Percentiles rank a stretch among this genome's conserved stretches.
Conservation (phyloP, 2,113 vertebrate species). For the rabbit (Oryctolagus cuniculus) region DNA sequence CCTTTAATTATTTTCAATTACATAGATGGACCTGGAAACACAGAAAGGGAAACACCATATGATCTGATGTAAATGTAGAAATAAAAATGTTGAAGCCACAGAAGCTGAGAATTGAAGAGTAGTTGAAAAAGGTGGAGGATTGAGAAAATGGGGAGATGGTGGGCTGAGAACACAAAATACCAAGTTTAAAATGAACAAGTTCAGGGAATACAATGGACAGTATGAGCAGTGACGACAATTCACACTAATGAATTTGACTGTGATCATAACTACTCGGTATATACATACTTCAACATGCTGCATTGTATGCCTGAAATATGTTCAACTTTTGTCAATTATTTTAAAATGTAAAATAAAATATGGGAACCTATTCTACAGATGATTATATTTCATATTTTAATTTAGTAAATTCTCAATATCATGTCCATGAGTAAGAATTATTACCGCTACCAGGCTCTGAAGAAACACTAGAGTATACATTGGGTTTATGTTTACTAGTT, state of each 20-base stretch:
- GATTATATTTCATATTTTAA: background rate
- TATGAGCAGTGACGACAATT: background rate
- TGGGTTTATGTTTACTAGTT: background rate
- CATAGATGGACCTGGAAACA: background rate
- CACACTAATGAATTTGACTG: background rate
- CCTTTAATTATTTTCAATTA: background rate
- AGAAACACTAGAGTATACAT: background rate
- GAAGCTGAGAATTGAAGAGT: background rate
- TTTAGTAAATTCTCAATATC: background rate
- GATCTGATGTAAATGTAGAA: background rate
- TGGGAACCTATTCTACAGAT: background rate
- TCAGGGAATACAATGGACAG: background rate
- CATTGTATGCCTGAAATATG: background rate
- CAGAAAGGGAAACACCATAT: background rate
- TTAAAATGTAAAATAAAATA: constrained; percentile 15
- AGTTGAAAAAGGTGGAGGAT: background rate
- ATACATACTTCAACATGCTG: background rate
- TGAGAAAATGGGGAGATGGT: background rate
- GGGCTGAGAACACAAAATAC: background rate
- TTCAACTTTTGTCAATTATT: background rate
- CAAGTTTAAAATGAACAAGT: background rate
- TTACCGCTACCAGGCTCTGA: background rate
- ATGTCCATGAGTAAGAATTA: background rate
- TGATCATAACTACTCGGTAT: background rate
- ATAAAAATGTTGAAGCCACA: background rate